These are phyloP conservation scores for Takifugu ocellatus DNA, from an alignment of 2,797 vertebrate species.

Conservation along the genomic window DNA sequence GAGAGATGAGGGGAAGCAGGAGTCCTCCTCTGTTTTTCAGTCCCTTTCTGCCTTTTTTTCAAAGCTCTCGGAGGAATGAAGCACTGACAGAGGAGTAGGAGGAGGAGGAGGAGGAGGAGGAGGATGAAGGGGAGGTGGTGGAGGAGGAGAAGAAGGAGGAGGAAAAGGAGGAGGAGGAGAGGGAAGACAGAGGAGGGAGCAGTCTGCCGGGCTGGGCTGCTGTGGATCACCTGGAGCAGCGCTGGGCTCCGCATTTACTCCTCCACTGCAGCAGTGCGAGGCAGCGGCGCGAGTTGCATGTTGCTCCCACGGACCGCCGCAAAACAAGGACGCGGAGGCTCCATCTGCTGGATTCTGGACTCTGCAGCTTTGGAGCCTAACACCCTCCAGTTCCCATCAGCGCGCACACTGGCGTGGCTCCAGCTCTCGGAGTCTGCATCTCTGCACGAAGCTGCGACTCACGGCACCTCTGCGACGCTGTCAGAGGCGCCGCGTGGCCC, in stretches of 20 bases:
- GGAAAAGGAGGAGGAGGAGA: slow-evolving; percentile 58
- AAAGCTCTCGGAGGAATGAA: slow-evolving; percentile 62
- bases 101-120: slow-evolving; percentile 42
- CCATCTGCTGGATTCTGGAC: slow-evolving; percentile 73
- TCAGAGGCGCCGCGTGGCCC: not conserved
- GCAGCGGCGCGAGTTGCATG: slow-evolving; percentile 75
- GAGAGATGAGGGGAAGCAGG: slow-evolving; percentile 47
- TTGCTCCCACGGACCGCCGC: slow-evolving; percentile 69
- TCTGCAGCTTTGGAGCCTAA: slow-evolving; percentile 66
- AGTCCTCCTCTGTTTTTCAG: slow-evolving; percentile 54
- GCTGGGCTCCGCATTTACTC: slow-evolving; percentile 77
- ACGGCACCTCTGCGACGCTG: no score
- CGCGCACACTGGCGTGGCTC: slow-evolving; percentile 58
- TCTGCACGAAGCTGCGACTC: not conserved
- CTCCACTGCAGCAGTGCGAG: slow-evolving; percentile 80
- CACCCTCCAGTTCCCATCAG: slow-evolving; percentile 55
- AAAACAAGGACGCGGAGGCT: slow-evolving; percentile 76
- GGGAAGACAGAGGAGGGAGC: slow-evolving; percentile 71
- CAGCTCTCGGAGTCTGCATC: slow-evolving; percentile 40
- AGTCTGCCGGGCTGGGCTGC: slow-evolving; percentile 71
- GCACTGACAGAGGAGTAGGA: slow-evolving; percentile 53
- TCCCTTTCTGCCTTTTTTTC: slow-evolving; percentile 53
- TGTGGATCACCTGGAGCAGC: slow-evolving; percentile 75
- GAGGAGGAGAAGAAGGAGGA: slow-evolving; percentile 29
- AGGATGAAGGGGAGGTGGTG: slow-evolving; percentile 21